These are phyloP conservation scores for Phalloptychus januarius DNA, from an alignment of 2,797 vertebrate species.

Conservation along the genomic window DNA sequence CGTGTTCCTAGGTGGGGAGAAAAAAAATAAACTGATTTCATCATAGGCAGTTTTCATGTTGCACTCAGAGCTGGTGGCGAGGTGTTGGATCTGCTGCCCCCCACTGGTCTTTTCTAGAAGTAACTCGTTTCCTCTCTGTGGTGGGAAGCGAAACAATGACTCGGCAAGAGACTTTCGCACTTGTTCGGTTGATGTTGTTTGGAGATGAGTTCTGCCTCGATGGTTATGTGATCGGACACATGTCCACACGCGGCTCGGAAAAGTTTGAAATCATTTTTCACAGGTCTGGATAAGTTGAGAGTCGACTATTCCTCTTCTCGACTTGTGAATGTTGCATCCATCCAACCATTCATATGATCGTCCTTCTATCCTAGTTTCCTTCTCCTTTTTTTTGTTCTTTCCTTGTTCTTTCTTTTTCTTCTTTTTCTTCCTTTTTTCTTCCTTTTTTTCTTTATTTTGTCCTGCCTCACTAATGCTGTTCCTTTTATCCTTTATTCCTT, in stretches of 20 bases:
- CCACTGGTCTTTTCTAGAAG: slow-evolving; percentile 43
- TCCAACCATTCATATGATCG: not conserved
- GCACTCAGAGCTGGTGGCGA: slow-evolving; percentile 11
- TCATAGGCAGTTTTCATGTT: slow-evolving; percentile 35
- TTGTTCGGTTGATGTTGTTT: not conserved
- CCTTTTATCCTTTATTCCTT: not conserved
- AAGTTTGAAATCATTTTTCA: not conserved
- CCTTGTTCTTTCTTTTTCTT: too few relatives aligned
- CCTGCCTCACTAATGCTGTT: fast-evolving
- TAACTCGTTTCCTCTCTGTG: slow-evolving; percentile 21
- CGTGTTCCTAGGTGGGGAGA: not conserved
- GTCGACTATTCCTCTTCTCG: not conserved
- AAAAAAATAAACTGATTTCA: not conserved
- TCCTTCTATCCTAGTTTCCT: not conserved
- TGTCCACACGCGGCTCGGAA: not conserved
- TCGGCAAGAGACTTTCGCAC: slow-evolving; percentile 33
- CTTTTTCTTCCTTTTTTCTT: not conserved
- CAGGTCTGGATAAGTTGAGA: not conserved
- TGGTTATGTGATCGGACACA: not conserved
- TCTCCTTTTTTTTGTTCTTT: too few relatives aligned
- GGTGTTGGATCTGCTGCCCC: slow-evolving; percentile 58
- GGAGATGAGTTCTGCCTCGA: not conserved
- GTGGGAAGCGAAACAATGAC: slow-evolving; percentile 51
- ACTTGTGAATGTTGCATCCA: not conserved
- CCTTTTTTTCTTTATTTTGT: too few relatives aligned